phyloP scores from a whole-genome alignment of 1,140 invertebrate species.

The Galendromus occidentalis region DNA sequence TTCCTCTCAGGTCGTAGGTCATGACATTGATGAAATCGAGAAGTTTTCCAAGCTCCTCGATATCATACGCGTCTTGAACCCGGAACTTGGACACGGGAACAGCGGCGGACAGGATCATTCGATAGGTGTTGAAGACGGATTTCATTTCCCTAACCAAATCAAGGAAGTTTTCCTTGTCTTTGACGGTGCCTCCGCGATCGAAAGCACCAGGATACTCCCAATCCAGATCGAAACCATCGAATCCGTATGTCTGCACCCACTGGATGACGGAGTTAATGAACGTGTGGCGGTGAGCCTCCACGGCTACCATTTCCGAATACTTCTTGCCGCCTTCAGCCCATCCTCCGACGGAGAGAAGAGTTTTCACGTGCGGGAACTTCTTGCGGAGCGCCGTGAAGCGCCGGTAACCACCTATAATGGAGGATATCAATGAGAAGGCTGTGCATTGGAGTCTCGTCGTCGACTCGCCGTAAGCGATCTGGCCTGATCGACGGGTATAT shows the following conservation, averaged over 20 bases:
- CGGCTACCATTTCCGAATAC: slow-evolving; percentile 26
- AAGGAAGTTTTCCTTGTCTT: slow-evolving; percentile 46
- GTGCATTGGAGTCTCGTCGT: too few relatives aligned
- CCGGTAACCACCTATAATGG: slow-evolving; percentile 41
- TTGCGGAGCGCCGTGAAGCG: slow-evolving; percentile 53
- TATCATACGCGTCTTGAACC: slow-evolving; percentile 64
- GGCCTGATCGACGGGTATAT: background rate
- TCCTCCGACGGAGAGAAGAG: slow-evolving; percentile 50
- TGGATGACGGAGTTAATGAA: slow-evolving; percentile 25
- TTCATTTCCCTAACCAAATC: slow-evolving; percentile 44
- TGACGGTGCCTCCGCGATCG: slow-evolving; percentile 56
- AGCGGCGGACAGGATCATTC: slow-evolving; percentile 68
- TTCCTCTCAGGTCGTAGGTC: slow-evolving; percentile 74
- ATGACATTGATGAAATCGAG: slow-evolving; percentile 67
- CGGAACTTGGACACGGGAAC: slow-evolving; percentile 63
- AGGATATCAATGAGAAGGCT: background rate
- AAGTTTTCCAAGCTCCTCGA: slow-evolving; percentile 53
- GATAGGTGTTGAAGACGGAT: slow-evolving; percentile 48
- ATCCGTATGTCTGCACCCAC: slow-evolving; percentile 24
- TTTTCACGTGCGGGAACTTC: slow-evolving; percentile 49
- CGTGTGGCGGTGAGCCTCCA: slow-evolving; percentile 18
- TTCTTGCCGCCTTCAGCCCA: slow-evolving; percentile 25
- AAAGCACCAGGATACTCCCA: slow-evolving; percentile 48
- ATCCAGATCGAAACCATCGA: slow-evolving; percentile 30
- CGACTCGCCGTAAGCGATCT: too few relatives aligned